Percentiles rank a stretch among this genome's conserved stretches.
These are phyloP conservation scores for Biston betularia DNA, from an alignment of 2,888 invertebrate genomes.

Conservation along the genomic window DNA sequence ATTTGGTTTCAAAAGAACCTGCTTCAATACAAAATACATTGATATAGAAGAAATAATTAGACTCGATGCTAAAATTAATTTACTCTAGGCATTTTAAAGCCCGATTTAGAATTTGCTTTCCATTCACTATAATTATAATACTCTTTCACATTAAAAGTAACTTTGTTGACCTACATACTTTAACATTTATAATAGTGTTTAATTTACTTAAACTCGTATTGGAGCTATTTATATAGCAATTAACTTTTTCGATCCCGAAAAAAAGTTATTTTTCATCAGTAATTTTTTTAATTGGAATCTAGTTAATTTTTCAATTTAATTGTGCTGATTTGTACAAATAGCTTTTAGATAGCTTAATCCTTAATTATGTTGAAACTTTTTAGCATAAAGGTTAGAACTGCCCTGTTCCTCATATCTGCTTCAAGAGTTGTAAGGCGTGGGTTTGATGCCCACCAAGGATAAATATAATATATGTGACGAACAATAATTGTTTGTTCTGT, in stretches of 20 bases:
- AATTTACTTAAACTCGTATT: slow-evolving; percentile 11
- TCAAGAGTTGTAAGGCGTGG: too few species aligned
- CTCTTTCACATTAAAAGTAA: slow-evolving; percentile 2
- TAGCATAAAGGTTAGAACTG: too few species aligned
- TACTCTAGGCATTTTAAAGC: not conserved
- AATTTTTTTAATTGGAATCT: slow-evolving; percentile 57
- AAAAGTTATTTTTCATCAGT: slow-evolving; percentile 46
- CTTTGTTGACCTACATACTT: slow-evolving; percentile 10
- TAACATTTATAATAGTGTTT: not conserved
- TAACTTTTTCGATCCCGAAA: not conserved
- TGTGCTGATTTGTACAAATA: too few species aligned
- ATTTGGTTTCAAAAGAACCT: too few species aligned
- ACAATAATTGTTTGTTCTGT: too few species aligned
- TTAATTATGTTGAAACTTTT: too few species aligned
- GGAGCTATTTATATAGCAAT: slow-evolving; percentile 19
- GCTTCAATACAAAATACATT: too few species aligned
- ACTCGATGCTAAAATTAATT: not conserved
- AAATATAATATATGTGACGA: too few species aligned
- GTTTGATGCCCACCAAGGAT: too few species aligned
- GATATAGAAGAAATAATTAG: not conserved
- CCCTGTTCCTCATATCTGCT: too few species aligned
- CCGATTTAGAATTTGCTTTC: slow-evolving; percentile 1
- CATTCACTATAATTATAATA: not conserved
- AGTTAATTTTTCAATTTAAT: slow-evolving; percentile 2
- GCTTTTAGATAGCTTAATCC: too few species aligned